Percentiles rank a stretch among this genome's conserved stretches.
Evolutionary conservation across 1,140 invertebrate genomes (phyloP).

Genomic region (Neodiprion virginianus): DNA sequence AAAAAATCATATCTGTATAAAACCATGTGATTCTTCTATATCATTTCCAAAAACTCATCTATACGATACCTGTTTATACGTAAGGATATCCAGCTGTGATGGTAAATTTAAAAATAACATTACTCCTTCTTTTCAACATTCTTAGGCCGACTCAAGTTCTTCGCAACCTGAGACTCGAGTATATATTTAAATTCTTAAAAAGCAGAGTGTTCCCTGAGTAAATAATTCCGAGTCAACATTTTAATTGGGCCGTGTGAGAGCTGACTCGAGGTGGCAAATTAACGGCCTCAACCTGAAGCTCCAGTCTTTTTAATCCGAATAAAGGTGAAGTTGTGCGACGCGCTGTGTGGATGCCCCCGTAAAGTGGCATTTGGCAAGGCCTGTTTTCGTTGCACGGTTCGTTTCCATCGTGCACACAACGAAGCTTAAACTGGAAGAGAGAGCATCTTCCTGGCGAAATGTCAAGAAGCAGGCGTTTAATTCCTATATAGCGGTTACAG

Average conservation of each 20-base stretch:
- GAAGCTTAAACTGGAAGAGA: constrained; percentile 10
- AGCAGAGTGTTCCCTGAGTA: too few species aligned
- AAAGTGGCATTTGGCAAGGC: constrained; percentile 1
- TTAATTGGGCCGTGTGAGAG: background rate
- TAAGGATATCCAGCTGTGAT: too few species aligned
- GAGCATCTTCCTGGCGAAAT: constrained; percentile 40
- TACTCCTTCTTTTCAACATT: too few species aligned
- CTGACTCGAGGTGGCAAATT: background rate
- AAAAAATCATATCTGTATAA: too few species aligned
- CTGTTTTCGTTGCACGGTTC: background rate
- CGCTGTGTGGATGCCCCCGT: background rate
- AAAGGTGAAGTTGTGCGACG: too few species aligned
- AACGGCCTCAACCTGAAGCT: background rate
- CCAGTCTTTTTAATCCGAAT: background rate
- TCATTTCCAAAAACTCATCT: too few species aligned
- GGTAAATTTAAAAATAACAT: too few species aligned
- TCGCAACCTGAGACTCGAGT: background rate
- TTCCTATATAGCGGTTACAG: constrained; percentile 44
- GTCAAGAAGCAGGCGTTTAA: constrained; percentile 50
- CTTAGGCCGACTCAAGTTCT: too few species aligned
- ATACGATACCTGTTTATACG: too few species aligned
- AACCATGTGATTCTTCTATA: too few species aligned
- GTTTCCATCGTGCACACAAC: background rate
- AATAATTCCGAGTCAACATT: background rate
- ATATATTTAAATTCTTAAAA: background rate